Evolutionary conservation across 2,888 invertebrate genomes (phyloP).

Genomic region (Eupithecia vulgata): DNA sequence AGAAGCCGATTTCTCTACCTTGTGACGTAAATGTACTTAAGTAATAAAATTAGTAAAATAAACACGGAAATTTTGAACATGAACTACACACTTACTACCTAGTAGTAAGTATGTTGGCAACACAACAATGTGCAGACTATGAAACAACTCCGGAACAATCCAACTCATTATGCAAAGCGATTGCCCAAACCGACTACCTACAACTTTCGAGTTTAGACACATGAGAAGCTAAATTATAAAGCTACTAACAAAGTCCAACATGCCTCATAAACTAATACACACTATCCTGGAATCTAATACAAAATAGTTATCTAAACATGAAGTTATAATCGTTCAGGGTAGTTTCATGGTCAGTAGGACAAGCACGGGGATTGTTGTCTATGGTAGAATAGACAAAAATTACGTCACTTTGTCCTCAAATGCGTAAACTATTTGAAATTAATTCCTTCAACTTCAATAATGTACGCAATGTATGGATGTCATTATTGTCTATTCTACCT

Average conservation of each 20-base stretch:
- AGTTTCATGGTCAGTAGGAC: neutral
- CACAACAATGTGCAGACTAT: conserved; percentile 13
- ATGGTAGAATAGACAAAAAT: too few relatives aligned
- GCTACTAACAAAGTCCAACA: conserved; percentile 10
- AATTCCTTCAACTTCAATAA: too few relatives aligned
- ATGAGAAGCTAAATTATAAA: conserved; percentile 15
- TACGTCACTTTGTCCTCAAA: too few relatives aligned
- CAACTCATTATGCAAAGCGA: conserved; percentile 18
- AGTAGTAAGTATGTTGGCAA: neutral
- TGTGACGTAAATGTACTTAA: too few relatives aligned
- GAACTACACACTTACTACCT: neutral
- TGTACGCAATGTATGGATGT: too few relatives aligned
- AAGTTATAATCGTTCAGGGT: neutral
- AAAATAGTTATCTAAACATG: neutral
- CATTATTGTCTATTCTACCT: too few relatives aligned
- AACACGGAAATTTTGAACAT: neutral
- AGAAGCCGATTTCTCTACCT: too few relatives aligned
- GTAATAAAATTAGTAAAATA: neutral
- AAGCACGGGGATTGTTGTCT: too few relatives aligned
- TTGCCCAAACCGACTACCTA: conserved; percentile 13
- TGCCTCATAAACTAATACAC: neutral
- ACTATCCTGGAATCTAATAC: neutral
- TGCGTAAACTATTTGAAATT: too few relatives aligned
- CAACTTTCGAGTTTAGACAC: conserved; percentile 8
- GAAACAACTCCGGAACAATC: conserved; percentile 11